phyloP scores from a whole-genome alignment of 1,140 invertebrate species.

The Lasaia peninsularis region DNA sequence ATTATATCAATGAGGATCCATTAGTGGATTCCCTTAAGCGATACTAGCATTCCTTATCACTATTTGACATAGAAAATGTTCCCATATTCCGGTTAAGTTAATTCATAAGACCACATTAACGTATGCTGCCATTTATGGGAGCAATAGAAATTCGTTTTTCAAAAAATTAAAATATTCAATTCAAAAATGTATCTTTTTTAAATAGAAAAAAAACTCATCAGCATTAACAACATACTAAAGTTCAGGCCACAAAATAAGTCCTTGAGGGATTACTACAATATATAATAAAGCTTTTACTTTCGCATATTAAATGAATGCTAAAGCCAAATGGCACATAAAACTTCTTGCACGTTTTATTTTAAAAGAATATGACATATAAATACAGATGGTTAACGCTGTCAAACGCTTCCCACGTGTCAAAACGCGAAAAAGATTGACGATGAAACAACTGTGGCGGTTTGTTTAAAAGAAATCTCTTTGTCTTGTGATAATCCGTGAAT shows the following conservation, averaged over 20 bases:
- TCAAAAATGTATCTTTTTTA: no score
- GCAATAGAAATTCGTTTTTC: no score
- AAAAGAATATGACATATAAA: conserved; percentile 14
- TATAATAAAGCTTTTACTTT: conserved; percentile 1
- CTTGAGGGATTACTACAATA: neutral
- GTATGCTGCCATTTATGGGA: no score
- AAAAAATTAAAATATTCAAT: no score
- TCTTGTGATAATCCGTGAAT: conserved; percentile 29
- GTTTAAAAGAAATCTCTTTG: conserved; percentile 33
- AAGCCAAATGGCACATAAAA: conserved; percentile 15
- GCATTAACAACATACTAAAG: conserved; percentile 21
- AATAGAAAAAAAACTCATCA: conserved; percentile 22
- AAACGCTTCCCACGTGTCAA: conserved; percentile 39
- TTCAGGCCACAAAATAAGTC: neutral
- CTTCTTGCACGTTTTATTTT: conserved; percentile 16
- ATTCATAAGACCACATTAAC: no score
- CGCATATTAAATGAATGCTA: neutral
- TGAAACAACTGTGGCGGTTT: conserved; percentile 35
- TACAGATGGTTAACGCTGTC: conserved; percentile 35
- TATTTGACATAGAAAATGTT: no score
- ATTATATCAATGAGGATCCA: no score
- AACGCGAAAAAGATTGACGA: conserved; percentile 35
- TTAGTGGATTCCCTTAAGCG: no score
- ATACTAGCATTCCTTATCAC: no score
- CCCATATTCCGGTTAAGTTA: no score